These are phyloP conservation scores for Terrapene triunguis DNA, from an alignment of 2,113 vertebrate species.

Conservation along the genomic window DNA sequence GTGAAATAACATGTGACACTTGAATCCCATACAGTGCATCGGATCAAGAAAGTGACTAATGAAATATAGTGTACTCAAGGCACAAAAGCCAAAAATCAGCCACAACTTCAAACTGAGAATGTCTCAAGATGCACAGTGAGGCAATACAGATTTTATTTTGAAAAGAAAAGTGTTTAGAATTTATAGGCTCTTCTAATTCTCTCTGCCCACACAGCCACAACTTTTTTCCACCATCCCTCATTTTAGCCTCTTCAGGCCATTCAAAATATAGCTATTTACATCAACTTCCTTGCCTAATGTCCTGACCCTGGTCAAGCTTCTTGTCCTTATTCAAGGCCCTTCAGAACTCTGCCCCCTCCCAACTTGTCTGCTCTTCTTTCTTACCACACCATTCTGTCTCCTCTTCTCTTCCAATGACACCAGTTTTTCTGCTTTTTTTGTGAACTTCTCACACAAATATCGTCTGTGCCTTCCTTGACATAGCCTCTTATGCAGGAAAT, in stretches of 20 bases:
- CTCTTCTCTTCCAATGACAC: not conserved
- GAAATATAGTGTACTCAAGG: constrained; percentile 50
- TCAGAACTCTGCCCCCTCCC: not conserved
- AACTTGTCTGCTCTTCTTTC: not conserved
- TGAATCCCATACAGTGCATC: constrained; percentile 26
- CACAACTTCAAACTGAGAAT: not conserved
- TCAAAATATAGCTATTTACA: not conserved
- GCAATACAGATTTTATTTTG: not conserved
- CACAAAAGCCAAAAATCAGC: not conserved
- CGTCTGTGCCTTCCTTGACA: not conserved
- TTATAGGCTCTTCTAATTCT: not conserved
- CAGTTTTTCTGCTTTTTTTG: not conserved
- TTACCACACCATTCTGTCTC: not conserved
- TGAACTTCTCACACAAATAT: not conserved
- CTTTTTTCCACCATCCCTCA: not conserved
- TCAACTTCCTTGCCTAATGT: not conserved
- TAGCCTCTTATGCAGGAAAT: not conserved
- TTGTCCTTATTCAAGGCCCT: not conserved
- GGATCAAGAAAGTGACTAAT: constrained; percentile 49
- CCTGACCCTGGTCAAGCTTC: not conserved
- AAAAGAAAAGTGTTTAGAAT: not conserved
- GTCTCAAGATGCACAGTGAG: not conserved
- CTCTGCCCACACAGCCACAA: not conserved
- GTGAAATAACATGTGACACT: constrained; percentile 36
- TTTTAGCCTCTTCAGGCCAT: not conserved